Percentiles rank a stretch among this genome's conserved stretches.
These are phyloP conservation scores for Macrobrachium nipponense DNA, from an alignment of 1,140 invertebrate genomes.

Conservation along the genomic window DNA sequence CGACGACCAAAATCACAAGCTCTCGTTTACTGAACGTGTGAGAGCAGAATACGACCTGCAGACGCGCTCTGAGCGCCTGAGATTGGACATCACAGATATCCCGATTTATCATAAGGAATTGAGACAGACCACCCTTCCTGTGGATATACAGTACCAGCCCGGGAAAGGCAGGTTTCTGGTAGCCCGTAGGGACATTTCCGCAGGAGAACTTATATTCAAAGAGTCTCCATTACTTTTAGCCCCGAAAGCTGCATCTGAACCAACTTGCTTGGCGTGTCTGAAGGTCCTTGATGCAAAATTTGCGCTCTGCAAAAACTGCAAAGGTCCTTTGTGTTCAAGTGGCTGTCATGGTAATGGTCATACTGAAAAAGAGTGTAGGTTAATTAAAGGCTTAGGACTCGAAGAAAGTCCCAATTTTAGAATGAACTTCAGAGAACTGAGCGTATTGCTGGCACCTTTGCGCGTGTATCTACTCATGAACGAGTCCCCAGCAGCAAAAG, in stretches of 20 bases:
- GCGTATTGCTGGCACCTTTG: constrained; percentile 34
- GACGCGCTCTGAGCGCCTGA: no score
- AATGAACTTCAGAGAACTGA: constrained; percentile 8
- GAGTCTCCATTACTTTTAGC: constrained; percentile 39
- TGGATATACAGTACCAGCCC: constrained; percentile 6
- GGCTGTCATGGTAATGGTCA: constrained; percentile 4
- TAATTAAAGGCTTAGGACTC: not conserved
- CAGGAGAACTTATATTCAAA: constrained; percentile 31
- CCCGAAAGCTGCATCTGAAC: constrained; percentile 25
- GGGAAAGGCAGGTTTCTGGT: constrained; percentile 24
- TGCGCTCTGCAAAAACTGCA: constrained; percentile 75
- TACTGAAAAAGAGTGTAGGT: not conserved
- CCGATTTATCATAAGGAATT: no score
- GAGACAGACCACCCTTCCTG: no score
- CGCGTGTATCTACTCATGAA: constrained; percentile 25
- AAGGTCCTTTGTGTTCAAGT: constrained; percentile 78
- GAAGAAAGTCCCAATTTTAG: not conserved
- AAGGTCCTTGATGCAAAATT: not conserved
- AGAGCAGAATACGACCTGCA: no score
- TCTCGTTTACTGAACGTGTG: no score
- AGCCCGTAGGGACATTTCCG: constrained; percentile 5
- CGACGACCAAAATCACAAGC: no score
- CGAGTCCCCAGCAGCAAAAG: not conserved
- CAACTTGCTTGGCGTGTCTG: constrained; percentile 44
- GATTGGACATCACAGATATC: no score